A percentile compares a stretch with the other conserved stretches of the same genome.
Evolutionary conservation across 2,888 invertebrate species (phyloP).

Genomic region (Notodonta ziczac): DNA sequence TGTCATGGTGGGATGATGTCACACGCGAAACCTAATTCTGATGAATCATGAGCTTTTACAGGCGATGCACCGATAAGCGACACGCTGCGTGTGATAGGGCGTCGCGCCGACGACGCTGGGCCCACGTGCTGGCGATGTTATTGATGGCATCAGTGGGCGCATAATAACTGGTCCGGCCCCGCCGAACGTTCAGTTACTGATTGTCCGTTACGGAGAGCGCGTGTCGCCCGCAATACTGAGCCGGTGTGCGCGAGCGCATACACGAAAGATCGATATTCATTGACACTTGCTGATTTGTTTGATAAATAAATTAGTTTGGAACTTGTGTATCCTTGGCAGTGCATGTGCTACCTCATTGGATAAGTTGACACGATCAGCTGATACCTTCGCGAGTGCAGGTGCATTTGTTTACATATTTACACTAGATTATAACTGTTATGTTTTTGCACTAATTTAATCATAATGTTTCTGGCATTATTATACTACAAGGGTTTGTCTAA

Average conservation of each 20-base stretch:
- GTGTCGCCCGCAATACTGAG: constrained; percentile 60
- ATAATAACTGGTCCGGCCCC: constrained; percentile 78
- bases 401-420: constrained; percentile 70
- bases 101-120: constrained; percentile 51
- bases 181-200: constrained; percentile 76
- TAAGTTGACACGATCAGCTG: constrained; percentile 61
- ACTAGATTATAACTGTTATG: constrained; percentile 41
- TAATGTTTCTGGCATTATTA: constrained; percentile 16
- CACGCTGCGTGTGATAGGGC: constrained; percentile 66
- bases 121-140: constrained; percentile 79
- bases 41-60: constrained; percentile 81
- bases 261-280: constrained; percentile 60
- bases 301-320: constrained; percentile 48
- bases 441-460: constrained; percentile 36
- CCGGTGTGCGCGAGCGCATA: constrained; percentile 71
- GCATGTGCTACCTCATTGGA: constrained; percentile 61
- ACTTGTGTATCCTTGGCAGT: constrained; percentile 64
- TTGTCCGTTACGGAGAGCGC: constrained; percentile 72
- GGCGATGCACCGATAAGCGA: constrained; percentile 78
- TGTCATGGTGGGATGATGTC: constrained; percentile 76
- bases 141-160: constrained; percentile 79
- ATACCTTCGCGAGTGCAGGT: constrained; percentile 72
- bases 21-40: constrained; percentile 73
- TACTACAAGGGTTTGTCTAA: constrained; percentile 25
- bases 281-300: constrained; percentile 52